Conservation (phyloP, 2,797 vertebrate genomes). For the Gastrophryne carolinensis region DNA sequence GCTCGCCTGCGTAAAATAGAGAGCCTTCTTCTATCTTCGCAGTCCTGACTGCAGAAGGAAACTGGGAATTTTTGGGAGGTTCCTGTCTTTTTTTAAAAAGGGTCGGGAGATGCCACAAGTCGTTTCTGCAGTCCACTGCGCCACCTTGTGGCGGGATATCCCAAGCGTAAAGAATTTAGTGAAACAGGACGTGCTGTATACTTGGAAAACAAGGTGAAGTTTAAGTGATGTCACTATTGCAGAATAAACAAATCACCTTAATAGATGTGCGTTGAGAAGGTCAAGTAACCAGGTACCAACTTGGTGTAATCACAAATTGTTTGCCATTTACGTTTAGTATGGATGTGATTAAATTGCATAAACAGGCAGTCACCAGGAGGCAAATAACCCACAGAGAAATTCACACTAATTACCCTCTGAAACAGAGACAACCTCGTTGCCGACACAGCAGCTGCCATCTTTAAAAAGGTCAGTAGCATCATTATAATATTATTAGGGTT, state of each 20-base stretch:
- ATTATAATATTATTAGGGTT: neutral
- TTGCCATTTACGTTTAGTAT: neutral
- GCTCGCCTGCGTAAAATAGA: no score
- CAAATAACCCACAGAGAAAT: neutral
- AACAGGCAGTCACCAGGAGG: neutral
- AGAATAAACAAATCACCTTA: neutral
- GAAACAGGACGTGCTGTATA: no score
- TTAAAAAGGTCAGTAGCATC: neutral
- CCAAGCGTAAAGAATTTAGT: no score
- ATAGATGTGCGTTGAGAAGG: neutral
- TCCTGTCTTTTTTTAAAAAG: no score
- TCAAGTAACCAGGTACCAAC: neutral
- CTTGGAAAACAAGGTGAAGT: no score
- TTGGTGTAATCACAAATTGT: neutral
- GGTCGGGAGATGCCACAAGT: no score
- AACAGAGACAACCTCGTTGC: neutral
- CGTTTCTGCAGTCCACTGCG: no score
- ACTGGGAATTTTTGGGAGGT: no score
- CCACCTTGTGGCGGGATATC: no score
- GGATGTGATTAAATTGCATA: neutral
- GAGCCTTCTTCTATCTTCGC: no score
- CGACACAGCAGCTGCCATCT: neutral
- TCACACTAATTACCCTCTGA: neutral
- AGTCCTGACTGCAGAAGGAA: no score
- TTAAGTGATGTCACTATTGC: no score